These are phyloP conservation scores for Origma solitaria DNA, from an alignment of 2,113 vertebrate species.

Conservation along the genomic window DNA sequence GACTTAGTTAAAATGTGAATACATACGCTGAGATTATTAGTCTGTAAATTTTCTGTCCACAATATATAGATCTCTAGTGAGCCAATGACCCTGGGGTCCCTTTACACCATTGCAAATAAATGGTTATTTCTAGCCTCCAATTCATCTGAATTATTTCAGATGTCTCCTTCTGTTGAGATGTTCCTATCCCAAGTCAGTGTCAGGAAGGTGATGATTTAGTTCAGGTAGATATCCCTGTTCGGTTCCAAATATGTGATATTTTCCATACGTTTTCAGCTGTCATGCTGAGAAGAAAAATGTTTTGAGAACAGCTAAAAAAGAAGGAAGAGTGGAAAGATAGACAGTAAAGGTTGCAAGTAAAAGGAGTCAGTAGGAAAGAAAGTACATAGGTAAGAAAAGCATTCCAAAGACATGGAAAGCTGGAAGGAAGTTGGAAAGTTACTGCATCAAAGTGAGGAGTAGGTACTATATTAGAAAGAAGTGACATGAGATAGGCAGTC, in stretches of 20 bases:
- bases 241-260: not conserved
- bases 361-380: not conserved
- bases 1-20: not conserved
- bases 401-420: not conserved
- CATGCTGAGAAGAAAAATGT: not conserved
- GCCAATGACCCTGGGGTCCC: not conserved
- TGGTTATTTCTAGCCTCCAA: fast-evolving
- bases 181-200: not conserved
- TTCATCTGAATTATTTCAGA: not conserved
- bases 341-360: not conserved
- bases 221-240: not conserved
- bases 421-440: not conserved
- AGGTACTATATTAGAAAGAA: not conserved
- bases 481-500: not conserved
- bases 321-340: not conserved
- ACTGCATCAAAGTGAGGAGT: not conserved
- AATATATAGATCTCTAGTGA: not conserved
- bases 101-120: not conserved
- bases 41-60: not conserved
- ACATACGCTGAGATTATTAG: not conserved
- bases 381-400: not conserved
- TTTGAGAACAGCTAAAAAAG: not conserved
- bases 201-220: not conserved
- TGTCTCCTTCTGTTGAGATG: not conserved
- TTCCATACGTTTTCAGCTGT: not conserved